A percentile compares a stretch with the other conserved stretches of the same genome.
phyloP scores from a whole-genome alignment of 2,797 vertebrate genomes.

The Brachyrhaphis roseni region DNA sequence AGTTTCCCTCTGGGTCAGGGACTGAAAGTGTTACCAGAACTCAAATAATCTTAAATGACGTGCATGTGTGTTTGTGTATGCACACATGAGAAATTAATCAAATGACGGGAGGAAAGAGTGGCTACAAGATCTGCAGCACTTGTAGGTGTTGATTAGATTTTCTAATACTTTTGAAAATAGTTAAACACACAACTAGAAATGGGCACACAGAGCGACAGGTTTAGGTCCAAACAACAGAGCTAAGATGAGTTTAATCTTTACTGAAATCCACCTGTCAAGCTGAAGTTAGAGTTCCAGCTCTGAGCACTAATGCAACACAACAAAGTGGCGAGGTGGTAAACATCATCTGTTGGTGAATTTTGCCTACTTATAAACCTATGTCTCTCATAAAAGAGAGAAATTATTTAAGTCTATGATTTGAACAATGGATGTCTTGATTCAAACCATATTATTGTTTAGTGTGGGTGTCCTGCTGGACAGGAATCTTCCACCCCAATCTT shows the following conservation, averaged over 20 bases:
- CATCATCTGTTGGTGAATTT: background rate
- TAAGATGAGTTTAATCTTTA: background rate
- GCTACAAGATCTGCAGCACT: background rate
- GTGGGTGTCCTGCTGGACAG: background rate
- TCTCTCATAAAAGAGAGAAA: background rate
- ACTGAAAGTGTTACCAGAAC: constrained; percentile 16
- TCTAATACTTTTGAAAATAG: background rate
- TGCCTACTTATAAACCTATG: background rate
- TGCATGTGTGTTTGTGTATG: constrained; percentile 11
- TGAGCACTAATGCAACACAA: background rate
- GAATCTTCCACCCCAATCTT: background rate
- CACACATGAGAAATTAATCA: constrained; percentile 33
- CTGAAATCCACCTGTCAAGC: background rate
- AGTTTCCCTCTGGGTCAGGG: constrained; percentile 15
- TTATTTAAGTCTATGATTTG: background rate
- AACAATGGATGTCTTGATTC: background rate
- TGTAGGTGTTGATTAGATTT: background rate
- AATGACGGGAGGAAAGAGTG: constrained; percentile 12
- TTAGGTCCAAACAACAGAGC: background rate
- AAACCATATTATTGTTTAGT: background rate
- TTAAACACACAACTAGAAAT: background rate
- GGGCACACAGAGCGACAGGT: background rate
- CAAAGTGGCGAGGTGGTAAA: background rate
- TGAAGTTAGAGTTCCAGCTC: background rate
- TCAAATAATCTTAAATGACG: constrained; percentile 37